These are phyloP conservation scores for Hyaena hyaena DNA, from an alignment of 2,113 vertebrate genomes.

Conservation along the genomic window DNA sequence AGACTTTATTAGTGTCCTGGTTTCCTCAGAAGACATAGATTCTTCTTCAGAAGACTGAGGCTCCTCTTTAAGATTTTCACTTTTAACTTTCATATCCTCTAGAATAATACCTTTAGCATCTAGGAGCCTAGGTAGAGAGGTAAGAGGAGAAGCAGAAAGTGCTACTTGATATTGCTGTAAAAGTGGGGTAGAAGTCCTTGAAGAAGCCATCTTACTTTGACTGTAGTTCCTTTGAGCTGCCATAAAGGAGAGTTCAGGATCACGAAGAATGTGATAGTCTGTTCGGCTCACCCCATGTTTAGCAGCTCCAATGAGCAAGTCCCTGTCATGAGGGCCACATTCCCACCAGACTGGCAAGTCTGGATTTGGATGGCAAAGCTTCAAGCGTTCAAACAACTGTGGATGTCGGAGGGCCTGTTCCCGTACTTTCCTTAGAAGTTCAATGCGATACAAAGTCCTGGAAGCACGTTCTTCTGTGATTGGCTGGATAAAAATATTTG, in stretches of 20 bases:
- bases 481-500: constrained; percentile 95
- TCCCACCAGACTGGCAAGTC: constrained; percentile 99
- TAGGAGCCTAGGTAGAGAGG: constrained; percentile 84
- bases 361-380: constrained; percentile 95
- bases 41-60: constrained; percentile 91
- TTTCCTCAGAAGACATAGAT: constrained; percentile 86
- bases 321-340: constrained; percentile 94
- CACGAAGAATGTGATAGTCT: constrained; percentile 98
- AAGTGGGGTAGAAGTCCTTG: constrained; percentile 89
- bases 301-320: constrained; percentile 96
- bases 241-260: constrained; percentile 98
- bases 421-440: constrained; percentile 96
- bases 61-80: constrained; percentile 90
- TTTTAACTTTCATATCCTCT: constrained; percentile 86
- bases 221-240: constrained; percentile 95
- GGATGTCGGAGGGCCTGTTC: constrained; percentile 96
- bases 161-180: constrained; percentile 89
- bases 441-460: constrained; percentile 96
- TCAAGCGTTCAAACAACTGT: constrained; percentile 92
- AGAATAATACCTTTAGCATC: constrained; percentile 87
- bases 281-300: constrained; percentile 99
- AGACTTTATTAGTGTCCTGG: constrained; percentile 84
- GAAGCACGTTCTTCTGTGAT: constrained; percentile 99
- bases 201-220: constrained; percentile 91
- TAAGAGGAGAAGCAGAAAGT: constrained; percentile 89